Evolutionary conservation across 2,888 invertebrate genomes (phyloP), one percentile per base, ranked within the genome.

Genomic region (Cosmopolites sordidus): DNA sequence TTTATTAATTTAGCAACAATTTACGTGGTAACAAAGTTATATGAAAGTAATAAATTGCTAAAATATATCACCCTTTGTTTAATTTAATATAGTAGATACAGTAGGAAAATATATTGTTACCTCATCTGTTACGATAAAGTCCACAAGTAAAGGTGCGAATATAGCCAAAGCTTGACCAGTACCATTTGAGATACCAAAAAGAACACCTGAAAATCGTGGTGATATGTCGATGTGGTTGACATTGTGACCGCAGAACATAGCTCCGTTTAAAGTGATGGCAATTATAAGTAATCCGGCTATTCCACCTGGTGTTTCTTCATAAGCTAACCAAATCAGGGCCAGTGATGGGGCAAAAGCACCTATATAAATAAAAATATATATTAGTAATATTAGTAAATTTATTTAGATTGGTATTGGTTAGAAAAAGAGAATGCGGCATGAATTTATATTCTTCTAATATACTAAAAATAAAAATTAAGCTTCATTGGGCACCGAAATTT

Each of bases 191-290:
- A 58, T 51, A 9, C 58, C 58, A 45, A 56, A 58, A 17, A 58
- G 48, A 14, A 56, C 51, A 18, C 58, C 58, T n/a, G 56, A 56
- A 51, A 54, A 58, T 12, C 58, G 50, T 11, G 58, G 58, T 38
- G 58, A 56, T 51, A 58, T 56, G 42, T 58, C 58, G 48, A 58
- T 58, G 44, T 56, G 56, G 48, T 58, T 58, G 6, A 58, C 58
- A 48, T 56, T 58, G 43, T 58, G 50, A 37, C 58, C 58, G 22
- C 58, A 56, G 18, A 58, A 56, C 56, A 58, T 53, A 39, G 56
- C 58, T 14, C 56, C 56, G 33, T 56, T 58, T 33, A 56, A 40
- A 37, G 53, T 54, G 22, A 58, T 48, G 16, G 58, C 58, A 22
- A 58, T 48, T 39, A 58, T 58, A 22, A 48, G 41, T 15, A 48